Evolutionary conservation across 2,797 vertebrate genomes (phyloP), one percentile per base, ranked within the genome.

Genomic region (Sebastes umbrosus): DNA sequence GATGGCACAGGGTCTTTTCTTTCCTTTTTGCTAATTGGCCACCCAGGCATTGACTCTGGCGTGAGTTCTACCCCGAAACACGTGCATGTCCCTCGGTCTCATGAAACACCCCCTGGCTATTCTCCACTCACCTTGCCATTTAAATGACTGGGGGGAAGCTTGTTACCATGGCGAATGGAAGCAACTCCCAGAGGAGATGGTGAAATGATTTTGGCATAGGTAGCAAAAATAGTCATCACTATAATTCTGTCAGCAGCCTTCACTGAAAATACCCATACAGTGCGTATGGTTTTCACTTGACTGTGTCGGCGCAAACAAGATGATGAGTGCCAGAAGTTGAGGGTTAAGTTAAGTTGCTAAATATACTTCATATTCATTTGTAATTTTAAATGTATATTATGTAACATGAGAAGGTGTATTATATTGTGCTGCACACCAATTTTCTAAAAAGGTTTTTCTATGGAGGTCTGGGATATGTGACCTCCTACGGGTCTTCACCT

Each of bases 1-100:
- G 88, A 94, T 92, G 91, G 94, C 93, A 93, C 87, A 83, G 85
- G 87, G 86, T 87, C 90, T 93, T 95, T 96, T 94, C 90, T 92
- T 91, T 93, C 86, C 85, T 87, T 93, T 91, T 94, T 91, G 92
- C 93, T 96, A 96, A 96, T 96, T 96, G 95, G 95, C 95, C 95
- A 96, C 96, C 95, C 95, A 96, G 90, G 94, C 92, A 85, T 95
- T 94, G 90, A 93, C 92, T 94, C 88, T 89, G 92, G 90, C 88
- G 32, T 89, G 83, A 90, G 88, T 88, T 90, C 86, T 88, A 89
- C 78, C 86, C 89, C 80, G 75, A 90, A 93, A 93, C 93, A 91
- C 78, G 88, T 91, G 88, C 87, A 90, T 84, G 86, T 89, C 78
- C 43, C 90, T 78, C 57, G 8, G 82, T 89, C 89, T 86, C 80